phyloP scores from a whole-genome alignment of 2,888 invertebrate species.

The Trissolcus brochymenae region DNA sequence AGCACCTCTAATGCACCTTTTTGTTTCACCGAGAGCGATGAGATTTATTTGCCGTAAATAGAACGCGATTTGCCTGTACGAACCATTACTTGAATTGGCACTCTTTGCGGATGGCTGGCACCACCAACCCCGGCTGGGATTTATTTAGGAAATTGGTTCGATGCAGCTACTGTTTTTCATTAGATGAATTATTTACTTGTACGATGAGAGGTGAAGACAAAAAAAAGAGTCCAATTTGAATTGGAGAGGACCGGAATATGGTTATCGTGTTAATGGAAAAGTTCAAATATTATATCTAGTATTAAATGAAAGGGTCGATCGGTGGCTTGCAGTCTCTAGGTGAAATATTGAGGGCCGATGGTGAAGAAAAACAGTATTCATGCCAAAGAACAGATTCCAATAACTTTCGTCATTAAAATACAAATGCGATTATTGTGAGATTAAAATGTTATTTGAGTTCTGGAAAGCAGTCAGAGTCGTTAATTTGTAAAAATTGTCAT shows the following conservation, averaged over 20 bases:
- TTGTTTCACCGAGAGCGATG: neutral
- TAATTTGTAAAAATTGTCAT: too few relatives aligned
- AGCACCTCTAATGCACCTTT: neutral
- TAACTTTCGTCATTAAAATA: neutral
- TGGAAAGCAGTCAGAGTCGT: too few relatives aligned
- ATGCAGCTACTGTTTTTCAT: conserved; percentile 29
- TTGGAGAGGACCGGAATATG: conserved; percentile 1
- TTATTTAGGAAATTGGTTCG: conserved; percentile 40
- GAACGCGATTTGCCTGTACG: conserved; percentile 29
- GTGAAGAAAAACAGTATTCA: too few relatives aligned
- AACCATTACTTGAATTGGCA: conserved; percentile 29
- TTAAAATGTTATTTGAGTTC: too few relatives aligned
- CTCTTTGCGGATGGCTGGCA: conserved; percentile 2
- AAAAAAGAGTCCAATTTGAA: conserved; percentile 17
- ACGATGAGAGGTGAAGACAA: conserved; percentile 8
- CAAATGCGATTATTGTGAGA: too few relatives aligned
- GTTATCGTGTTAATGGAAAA: conserved; percentile 16
- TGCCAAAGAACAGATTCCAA: neutral
- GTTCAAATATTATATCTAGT: conserved; percentile 17
- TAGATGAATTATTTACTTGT: conserved; percentile 34
- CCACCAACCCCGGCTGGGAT: neutral
- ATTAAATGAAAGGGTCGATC: conserved; percentile 20
- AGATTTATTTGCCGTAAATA: conserved; percentile 28
- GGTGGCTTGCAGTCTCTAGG: conserved; percentile 6
- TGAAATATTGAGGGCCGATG: neutral